Conservation (phyloP, 1,140 invertebrate genomes). For the Holcopasites calliopsidis region DNA sequence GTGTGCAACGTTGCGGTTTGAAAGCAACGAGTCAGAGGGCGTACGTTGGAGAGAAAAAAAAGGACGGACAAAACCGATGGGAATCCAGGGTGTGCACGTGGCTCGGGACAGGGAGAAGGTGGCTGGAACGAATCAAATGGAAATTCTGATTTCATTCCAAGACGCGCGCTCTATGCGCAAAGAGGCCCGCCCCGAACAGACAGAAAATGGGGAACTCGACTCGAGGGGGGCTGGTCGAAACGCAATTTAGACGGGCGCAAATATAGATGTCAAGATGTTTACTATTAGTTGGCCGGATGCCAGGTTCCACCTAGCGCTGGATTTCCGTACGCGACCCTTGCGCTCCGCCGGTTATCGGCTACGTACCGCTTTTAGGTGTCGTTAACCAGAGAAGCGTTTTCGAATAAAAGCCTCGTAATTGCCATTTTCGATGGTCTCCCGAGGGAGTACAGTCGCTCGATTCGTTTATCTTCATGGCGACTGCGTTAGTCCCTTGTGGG, state of each 20-base stretch:
- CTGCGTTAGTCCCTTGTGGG: no score
- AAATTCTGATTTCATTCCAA: conserved; percentile 61
- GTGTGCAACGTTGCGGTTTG: conserved; percentile 21
- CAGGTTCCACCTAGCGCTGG: conserved; percentile 60
- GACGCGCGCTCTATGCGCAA: conserved; percentile 13
- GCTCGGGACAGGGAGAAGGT: background rate
- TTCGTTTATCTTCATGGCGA: conserved; percentile 3
- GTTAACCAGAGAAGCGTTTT: conserved; percentile 23
- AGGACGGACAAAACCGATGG: background rate
- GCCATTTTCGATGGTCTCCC: background rate
- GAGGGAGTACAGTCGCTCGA: background rate
- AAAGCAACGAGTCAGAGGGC: conserved; percentile 1
- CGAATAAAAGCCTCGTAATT: conserved; percentile 38
- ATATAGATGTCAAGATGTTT: conserved; percentile 77
- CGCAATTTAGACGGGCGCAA: conserved; percentile 71
- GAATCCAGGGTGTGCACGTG: background rate
- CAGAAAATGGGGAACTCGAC: background rate
- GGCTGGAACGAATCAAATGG: conserved; percentile 50
- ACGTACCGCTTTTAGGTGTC: conserved; percentile 33
- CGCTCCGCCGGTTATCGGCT: conserved; percentile 2
- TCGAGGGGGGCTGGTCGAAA: conserved; percentile 59
- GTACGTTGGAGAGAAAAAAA: background rate
- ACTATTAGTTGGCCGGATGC: conserved; percentile 69
- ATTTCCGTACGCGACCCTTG: conserved; percentile 67
- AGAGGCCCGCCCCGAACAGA: background rate